Percentiles rank a stretch among this genome's conserved stretches.
Conservation (phyloP, 2,113 vertebrate genomes). For the Hippocampus comes region DNA sequence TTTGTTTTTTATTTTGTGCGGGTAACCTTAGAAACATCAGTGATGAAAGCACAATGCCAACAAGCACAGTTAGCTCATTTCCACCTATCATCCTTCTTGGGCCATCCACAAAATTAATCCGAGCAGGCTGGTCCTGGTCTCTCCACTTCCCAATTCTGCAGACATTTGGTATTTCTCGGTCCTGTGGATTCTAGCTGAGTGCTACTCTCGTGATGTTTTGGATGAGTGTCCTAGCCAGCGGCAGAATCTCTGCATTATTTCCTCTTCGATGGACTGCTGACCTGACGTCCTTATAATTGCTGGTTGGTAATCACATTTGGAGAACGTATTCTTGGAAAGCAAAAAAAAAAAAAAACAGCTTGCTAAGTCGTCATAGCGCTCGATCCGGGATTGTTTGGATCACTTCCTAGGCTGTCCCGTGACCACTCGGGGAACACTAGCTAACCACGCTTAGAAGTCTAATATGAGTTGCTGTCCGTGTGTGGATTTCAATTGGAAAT, state of each 20-base stretch:
- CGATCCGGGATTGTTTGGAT: neutral
- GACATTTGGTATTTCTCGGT: neutral
- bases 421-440: slow-evolving; percentile 8
- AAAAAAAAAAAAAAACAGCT: too few species aligned
- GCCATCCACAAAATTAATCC: neutral
- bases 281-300: neutral
- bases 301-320: neutral
- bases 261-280: neutral
- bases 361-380: neutral
- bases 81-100: neutral
- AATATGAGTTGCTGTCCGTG: neutral
- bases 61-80: neutral
- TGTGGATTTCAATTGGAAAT: neutral
- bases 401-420: neutral
- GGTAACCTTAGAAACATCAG: neutral
- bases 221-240: neutral
- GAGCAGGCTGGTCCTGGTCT: neutral
- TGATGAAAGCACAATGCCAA: neutral
- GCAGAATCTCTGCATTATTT: neutral
- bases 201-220: neutral
- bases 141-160: neutral
- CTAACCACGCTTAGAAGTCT: neutral
- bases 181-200: neutral
- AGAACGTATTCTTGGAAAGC: neutral
- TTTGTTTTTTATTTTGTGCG: too few species aligned